Evolutionary conservation across 2,113 vertebrate species (phyloP).

Genomic region (Corythaixoides concolor): DNA sequence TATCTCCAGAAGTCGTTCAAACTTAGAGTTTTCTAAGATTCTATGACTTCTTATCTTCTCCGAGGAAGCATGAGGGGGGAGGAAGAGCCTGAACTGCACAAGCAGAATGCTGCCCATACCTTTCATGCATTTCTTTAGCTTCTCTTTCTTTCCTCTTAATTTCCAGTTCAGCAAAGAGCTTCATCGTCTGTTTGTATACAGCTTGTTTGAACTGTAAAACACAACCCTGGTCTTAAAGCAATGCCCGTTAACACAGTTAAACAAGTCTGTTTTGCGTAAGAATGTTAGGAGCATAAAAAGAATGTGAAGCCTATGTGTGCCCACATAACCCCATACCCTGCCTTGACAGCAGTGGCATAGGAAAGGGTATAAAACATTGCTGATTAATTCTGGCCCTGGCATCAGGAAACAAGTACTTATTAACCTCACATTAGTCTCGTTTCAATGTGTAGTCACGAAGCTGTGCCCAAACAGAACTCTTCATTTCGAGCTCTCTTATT

Average conservation of each 20-base stretch:
- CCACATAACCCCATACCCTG: background rate
- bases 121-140: constrained; percentile 99
- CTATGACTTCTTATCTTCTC: background rate
- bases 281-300: background rate
- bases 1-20: background rate
- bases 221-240: background rate
- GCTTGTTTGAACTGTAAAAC: constrained; percentile 91
- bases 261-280: background rate
- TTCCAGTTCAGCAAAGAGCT: constrained; percentile 97
- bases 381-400: background rate
- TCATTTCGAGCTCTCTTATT: background rate
- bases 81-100: background rate
- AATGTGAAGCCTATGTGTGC: background rate
- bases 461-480: background rate
- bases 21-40: background rate
- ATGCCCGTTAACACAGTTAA: background rate
- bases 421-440: background rate
- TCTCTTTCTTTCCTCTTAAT: constrained; percentile 99
- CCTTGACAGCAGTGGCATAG: background rate
- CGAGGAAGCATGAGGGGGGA: background rate
- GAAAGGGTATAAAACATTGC: background rate
- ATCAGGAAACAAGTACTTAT: background rate
- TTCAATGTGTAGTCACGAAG: background rate
- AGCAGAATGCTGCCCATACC: constrained; percentile 70
- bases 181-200: constrained; percentile 99